Conservation (phyloP, 2,888 invertebrate species). For the Clivina fossor region DNA sequence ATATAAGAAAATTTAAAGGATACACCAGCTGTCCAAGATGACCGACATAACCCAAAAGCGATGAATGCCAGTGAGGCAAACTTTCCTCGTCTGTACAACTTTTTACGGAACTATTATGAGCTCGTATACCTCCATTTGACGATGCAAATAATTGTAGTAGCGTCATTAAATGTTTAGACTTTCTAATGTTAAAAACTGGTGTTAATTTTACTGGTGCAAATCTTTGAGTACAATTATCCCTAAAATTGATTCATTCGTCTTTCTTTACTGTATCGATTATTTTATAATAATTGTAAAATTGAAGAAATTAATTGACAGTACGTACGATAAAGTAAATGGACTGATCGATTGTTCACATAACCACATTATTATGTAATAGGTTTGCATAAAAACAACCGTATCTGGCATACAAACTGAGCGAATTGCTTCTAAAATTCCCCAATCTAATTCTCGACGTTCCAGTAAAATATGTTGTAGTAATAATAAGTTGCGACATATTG, state of each 20-base stretch:
- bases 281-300: conserved; percentile 12
- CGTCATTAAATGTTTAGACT: conserved; percentile 51
- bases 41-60: conserved; percentile 66
- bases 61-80: conserved; percentile 65
- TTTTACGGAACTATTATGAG: conserved; percentile 58
- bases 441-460: conserved; percentile 53
- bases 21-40: conserved; percentile 73
- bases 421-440: conserved; percentile 57
- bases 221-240: conserved; percentile 61
- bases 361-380: conserved; percentile 81
- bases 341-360: conserved; percentile 68
- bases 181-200: conserved; percentile 49
- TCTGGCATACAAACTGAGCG: conserved; percentile 64
- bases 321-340: conserved; percentile 60
- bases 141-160: conserved; percentile 67
- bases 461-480: conserved; percentile 64
- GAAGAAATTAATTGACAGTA: conserved; percentile 33
- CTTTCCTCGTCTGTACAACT: conserved; percentile 57
- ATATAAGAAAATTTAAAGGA: conserved; percentile 59
- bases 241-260: conserved; percentile 47
- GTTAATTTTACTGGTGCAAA: conserved; percentile 65
- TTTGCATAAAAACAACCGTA: conserved; percentile 75
- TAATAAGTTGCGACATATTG: conserved; percentile 66
- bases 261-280: too few relatives aligned
- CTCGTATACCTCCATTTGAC: conserved; percentile 64